phyloP scores from a whole-genome alignment of 1,140 invertebrate genomes.

The Drosophila trapezifrons region DNA sequence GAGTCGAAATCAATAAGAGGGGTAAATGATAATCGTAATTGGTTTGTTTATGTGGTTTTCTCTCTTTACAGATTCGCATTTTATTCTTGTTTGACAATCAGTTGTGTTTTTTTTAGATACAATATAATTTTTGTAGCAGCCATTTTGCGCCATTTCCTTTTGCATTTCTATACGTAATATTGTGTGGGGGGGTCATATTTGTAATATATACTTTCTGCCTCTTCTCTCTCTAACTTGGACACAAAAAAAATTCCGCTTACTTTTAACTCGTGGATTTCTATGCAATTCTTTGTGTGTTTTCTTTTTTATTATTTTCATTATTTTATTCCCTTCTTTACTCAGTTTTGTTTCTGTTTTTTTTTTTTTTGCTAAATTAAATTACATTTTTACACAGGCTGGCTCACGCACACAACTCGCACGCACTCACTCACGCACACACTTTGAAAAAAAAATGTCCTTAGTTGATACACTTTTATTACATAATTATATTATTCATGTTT shows the following conservation, averaged over 20 bases:
- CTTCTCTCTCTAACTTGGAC: neutral
- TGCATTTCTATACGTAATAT: conserved; percentile 69
- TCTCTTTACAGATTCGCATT: conserved; percentile 52
- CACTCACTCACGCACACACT: conserved; percentile 15
- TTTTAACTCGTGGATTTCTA: conserved; percentile 42
- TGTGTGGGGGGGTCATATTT: conserved; percentile 37
- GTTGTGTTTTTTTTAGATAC: conserved; percentile 61
- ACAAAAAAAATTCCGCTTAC: conserved; percentile 61
- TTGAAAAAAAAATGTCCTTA: conserved; percentile 57
- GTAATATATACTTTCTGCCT: conserved; percentile 44
- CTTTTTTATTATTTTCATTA: neutral
- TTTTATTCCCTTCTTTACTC: neutral
- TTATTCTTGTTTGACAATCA: conserved; percentile 77
- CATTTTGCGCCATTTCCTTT: conserved; percentile 30
- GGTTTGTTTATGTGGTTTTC: conserved; percentile 41
- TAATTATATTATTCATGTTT: conserved; percentile 58
- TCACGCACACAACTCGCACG: conserved; percentile 13
- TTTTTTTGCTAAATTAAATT: conserved; percentile 71
- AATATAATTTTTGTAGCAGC: conserved; percentile 57
- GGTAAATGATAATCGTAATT: conserved; percentile 42
- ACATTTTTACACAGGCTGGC: conserved; percentile 67
- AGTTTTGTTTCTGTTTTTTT: neutral
- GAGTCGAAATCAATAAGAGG: conserved; percentile 20
- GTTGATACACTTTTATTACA: conserved; percentile 38
- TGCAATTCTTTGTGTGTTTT: conserved; percentile 29